phyloP scores from a whole-genome alignment of 2,797 vertebrate genomes.

The Hippocampus kuda region DNA sequence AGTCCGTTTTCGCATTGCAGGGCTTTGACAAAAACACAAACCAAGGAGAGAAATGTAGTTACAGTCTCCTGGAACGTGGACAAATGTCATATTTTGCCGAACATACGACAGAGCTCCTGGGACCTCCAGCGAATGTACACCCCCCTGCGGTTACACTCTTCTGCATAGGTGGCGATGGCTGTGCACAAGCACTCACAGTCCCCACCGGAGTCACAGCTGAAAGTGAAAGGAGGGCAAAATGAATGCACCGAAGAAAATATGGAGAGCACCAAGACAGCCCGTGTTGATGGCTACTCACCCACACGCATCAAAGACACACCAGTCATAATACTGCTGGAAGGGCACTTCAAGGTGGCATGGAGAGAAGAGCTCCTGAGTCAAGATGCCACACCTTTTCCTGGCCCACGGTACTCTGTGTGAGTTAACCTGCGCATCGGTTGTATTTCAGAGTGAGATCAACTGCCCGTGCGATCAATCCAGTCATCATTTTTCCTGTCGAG shows the following conservation, averaged over 20 bases:
- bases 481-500: not conserved
- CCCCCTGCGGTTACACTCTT: conserved; percentile 74
- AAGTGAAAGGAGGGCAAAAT: conserved; percentile 13
- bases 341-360: conserved; percentile 72
- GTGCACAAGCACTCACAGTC: conserved; percentile 92
- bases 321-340: conserved; percentile 79
- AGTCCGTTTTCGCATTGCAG: conserved; percentile 82
- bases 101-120: conserved; percentile 82
- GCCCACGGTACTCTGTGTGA: conserved; percentile 76
- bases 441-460: not conserved
- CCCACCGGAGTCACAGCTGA: conserved; percentile 82
- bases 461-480: not conserved
- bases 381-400: conserved; percentile 65
- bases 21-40: conserved; percentile 54
- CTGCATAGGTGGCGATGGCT: conserved; percentile 76
- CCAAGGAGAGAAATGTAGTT: not conserved
- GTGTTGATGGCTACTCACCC: conserved; percentile 67
- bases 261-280: too few species aligned
- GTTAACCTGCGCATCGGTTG: conserved; percentile 55
- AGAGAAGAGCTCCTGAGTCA: conserved; percentile 71
- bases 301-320: conserved; percentile 84
- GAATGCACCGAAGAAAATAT: too few species aligned
- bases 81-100: not conserved
- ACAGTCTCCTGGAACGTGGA: not conserved
- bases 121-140: conserved; percentile 78